Percentiles rank a stretch among this genome's conserved stretches.
Conservation (phyloP, 1,140 invertebrate genomes). For the Dinoponera quadriceps region DNA sequence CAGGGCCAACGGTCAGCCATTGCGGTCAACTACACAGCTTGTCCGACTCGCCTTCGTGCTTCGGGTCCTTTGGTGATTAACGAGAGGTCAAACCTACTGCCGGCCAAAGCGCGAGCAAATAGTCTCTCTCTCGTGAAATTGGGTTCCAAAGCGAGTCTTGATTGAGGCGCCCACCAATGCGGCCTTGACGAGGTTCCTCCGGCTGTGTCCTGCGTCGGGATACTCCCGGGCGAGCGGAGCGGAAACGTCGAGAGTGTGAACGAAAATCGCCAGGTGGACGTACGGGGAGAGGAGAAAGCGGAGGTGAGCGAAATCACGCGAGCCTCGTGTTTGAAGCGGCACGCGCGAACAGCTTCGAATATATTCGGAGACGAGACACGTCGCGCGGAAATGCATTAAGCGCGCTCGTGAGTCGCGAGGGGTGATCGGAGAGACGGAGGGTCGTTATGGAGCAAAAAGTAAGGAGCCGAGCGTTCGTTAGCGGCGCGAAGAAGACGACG, state of each 20-base stretch:
- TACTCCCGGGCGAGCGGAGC: constrained; percentile 36
- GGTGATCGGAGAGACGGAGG: background rate
- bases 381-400: background rate
- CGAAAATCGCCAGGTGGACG: constrained; percentile 14
- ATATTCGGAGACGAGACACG: background rate
- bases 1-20: constrained; percentile 75
- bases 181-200: constrained; percentile 66
- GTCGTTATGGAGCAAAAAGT: constrained; percentile 30
- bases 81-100: constrained; percentile 82
- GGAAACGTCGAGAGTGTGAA: constrained; percentile 59
- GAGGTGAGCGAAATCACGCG: background rate
- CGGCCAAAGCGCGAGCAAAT: constrained; percentile 79
- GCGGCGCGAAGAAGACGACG: background rate
- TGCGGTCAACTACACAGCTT: constrained; percentile 84
- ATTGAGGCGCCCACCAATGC: constrained; percentile 80
- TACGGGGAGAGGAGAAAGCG: background rate
- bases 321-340: constrained; percentile 22
- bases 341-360: constrained; percentile 3
- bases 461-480: constrained; percentile 64
- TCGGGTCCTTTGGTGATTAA: constrained; percentile 84
- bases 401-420: background rate
- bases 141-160: constrained; percentile 80
- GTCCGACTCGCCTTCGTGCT: constrained; percentile 81
- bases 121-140: constrained; percentile 78
- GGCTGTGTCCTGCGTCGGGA: constrained; percentile 61